Evolutionary conservation across 1,140 invertebrate genomes (phyloP).

Genomic region (Whitmania pigra): DNA sequence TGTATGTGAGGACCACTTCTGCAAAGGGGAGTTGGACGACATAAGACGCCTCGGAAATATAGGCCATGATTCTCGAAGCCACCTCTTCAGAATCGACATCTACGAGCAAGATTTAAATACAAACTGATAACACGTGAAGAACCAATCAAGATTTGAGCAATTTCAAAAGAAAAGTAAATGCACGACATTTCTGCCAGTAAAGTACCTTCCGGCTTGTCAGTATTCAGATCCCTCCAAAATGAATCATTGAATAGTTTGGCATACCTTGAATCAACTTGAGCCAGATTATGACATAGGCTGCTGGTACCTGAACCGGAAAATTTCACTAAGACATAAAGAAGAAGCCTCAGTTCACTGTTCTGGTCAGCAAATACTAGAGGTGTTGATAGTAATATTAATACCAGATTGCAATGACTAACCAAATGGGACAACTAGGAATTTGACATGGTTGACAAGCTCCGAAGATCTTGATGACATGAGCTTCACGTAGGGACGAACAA

Average conservation of each 20-base stretch:
- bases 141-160: too few relatives aligned
- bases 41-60: slow-evolving; percentile 52
- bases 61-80: slow-evolving; percentile 54
- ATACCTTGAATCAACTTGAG: slow-evolving; percentile 52
- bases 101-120: background rate
- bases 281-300: slow-evolving; percentile 55
- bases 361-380: too few relatives aligned
- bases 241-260: slow-evolving; percentile 50
- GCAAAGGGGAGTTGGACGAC: slow-evolving; percentile 69
- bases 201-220: slow-evolving; percentile 45
- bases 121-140: too few relatives aligned
- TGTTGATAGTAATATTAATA: too few relatives aligned
- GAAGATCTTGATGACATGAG: slow-evolving; percentile 72
- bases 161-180: too few relatives aligned
- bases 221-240: slow-evolving; percentile 54
- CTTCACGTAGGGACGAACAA: slow-evolving; percentile 77
- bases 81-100: slow-evolving; percentile 48
- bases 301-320: slow-evolving; percentile 48
- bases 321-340: too few relatives aligned
- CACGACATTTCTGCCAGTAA: too few relatives aligned
- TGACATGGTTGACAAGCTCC: slow-evolving; percentile 75
- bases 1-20: slow-evolving; percentile 87
- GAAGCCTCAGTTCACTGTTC: too few relatives aligned
- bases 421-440: slow-evolving; percentile 73
- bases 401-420: slow-evolving; percentile 33